phyloP scores from a whole-genome alignment of 2,113 vertebrate species.

The Lophius piscatorius region DNA sequence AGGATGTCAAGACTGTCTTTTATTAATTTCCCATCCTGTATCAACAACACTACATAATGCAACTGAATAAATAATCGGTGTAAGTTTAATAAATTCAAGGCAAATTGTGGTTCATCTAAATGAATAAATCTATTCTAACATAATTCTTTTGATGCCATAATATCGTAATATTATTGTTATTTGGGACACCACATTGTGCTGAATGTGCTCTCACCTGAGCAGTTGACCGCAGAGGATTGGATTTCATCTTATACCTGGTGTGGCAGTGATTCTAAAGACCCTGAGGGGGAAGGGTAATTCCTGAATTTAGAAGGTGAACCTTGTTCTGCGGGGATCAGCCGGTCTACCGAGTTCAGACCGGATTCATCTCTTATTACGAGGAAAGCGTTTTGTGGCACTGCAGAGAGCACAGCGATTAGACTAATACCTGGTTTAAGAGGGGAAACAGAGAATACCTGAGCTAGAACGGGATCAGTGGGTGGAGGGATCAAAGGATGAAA shows the following conservation, averaged over 20 bases:
- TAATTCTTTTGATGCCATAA: no score
- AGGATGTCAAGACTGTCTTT: no score
- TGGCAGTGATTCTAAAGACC: no score
- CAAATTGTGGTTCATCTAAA: no score
- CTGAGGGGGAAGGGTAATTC: slow-evolving; percentile 21
- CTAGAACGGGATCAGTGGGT: slow-evolving; percentile 1
- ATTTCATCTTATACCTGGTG: slow-evolving; percentile 20
- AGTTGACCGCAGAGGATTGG: neutral
- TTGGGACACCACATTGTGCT: no score
- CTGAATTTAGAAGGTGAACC: neutral
- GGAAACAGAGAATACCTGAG: slow-evolving; percentile 30
- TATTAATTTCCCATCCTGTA: no score
- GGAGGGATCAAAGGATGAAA: neutral
- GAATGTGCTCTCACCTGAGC: slow-evolving; percentile 1
- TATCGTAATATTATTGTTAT: no score
- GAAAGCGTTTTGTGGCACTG: neutral
- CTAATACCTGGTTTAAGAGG: slow-evolving; percentile 44
- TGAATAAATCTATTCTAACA: no score
- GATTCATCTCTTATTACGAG: slow-evolving; percentile 24
- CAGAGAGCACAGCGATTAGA: slow-evolving; percentile 16
- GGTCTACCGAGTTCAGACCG: neutral
- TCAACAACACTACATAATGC: no score
- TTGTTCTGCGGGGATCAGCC: slow-evolving; percentile 13
- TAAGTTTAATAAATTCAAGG: no score
- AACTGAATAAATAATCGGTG: no score